A percentile compares a stretch with the other conserved stretches of the same genome.
Evolutionary conservation across 2,113 vertebrate species (phyloP).

Genomic region (Neoarius graeffei): DNA sequence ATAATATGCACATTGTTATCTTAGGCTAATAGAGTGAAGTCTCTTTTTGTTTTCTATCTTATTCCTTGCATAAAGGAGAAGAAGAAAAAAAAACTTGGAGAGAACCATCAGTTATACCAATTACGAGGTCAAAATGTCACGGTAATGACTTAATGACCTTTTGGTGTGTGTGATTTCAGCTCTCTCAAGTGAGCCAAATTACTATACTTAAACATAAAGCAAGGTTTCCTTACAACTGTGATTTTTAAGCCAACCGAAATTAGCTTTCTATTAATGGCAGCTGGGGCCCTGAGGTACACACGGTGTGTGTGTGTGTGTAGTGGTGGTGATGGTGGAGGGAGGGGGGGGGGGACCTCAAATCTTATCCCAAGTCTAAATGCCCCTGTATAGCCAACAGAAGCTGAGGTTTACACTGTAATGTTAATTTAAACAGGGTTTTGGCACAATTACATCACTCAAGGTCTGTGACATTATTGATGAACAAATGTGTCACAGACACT

Average conservation of each 20-base stretch:
- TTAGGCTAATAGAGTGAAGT: not conserved
- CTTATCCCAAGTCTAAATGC: not conserved
- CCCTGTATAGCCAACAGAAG: not conserved
- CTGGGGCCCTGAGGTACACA: not conserved
- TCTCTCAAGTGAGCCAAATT: not conserved
- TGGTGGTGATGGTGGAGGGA: too few species aligned
- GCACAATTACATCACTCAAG: not conserved
- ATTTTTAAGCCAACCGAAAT: not conserved
- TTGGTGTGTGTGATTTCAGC: slow-evolving; percentile 9
- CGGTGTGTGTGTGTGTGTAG: not conserved
- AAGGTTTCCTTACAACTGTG: not conserved
- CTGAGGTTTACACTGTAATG: not conserved
- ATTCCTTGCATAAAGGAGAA: not conserved
- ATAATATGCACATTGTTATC: not conserved
- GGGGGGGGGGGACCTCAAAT: not conserved
- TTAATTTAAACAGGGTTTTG: not conserved
- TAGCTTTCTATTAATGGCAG: slow-evolving; percentile 1
- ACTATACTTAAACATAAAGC: not conserved
- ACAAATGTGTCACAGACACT: slow-evolving; percentile 8
- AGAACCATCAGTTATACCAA: slow-evolving; percentile 1
- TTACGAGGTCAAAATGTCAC: slow-evolving; percentile 46
- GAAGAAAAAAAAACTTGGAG: not conserved
- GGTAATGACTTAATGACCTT: slow-evolving; percentile 42
- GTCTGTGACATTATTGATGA: too few species aligned
- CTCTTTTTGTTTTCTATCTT: not conserved